Percentiles rank a stretch among this genome's conserved stretches.
These are phyloP conservation scores for Ibycter americanus DNA, from an alignment of 2,797 vertebrate species.

Conservation along the genomic window DNA sequence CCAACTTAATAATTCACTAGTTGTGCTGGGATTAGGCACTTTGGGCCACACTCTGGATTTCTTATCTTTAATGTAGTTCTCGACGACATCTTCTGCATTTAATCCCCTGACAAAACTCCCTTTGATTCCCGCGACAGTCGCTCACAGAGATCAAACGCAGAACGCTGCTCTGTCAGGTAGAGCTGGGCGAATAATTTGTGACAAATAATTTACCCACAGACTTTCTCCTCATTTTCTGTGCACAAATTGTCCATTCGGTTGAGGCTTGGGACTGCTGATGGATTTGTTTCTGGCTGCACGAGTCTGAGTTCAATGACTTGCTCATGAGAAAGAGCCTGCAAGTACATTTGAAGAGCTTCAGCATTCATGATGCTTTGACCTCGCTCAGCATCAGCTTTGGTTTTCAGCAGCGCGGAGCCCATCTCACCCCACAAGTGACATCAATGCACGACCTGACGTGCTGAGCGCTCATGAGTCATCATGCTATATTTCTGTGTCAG, in stretches of 20 bases:
- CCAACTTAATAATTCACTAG: conserved; percentile 68
- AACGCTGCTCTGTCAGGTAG: conserved; percentile 66
- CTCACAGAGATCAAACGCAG: conserved; percentile 62
- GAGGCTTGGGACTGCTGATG: neutral
- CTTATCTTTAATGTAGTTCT: conserved; percentile 71
- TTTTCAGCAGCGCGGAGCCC: neutral
- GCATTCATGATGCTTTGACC: neutral
- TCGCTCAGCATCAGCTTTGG: neutral
- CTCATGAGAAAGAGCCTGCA: neutral
- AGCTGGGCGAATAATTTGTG: conserved; percentile 54
- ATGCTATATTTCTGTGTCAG: neutral
- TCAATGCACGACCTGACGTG: neutral
- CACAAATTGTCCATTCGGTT: neutral
- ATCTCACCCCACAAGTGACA: neutral
- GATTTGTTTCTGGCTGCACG: neutral
- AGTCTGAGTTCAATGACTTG: neutral
- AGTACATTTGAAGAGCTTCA: neutral
- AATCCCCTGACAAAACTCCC: conserved; percentile 72
- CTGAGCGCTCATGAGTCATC: neutral
- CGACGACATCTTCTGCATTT: conserved; percentile 64
- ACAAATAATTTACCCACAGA: conserved; percentile 66
- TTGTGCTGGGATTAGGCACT: conserved; percentile 70
- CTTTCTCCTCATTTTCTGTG: conserved; percentile 34
- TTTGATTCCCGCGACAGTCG: conserved; percentile 65
- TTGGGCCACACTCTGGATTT: conserved; percentile 69